These are phyloP conservation scores for Schizothorax lantsangensis DNA, from an alignment of 2,797 vertebrate species.

Conservation along the genomic window DNA sequence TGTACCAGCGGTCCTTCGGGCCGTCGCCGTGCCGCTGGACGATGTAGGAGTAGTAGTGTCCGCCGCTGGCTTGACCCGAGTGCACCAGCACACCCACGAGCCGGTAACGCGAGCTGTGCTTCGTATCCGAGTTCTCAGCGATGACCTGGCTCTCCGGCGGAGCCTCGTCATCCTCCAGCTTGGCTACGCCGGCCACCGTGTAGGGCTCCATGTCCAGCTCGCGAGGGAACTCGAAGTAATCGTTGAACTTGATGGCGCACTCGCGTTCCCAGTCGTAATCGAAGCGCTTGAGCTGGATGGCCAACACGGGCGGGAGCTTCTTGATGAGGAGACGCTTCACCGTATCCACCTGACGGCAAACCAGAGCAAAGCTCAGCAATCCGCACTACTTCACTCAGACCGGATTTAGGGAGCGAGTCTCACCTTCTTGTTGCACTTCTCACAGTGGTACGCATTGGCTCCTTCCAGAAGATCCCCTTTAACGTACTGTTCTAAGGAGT, in stretches of 20 bases:
- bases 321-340: constrained; percentile 98
- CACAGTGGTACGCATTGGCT: constrained; percentile 99
- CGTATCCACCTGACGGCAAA: constrained; percentile 89
- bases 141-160: constrained; percentile 96
- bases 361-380: background rate
- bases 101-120: constrained; percentile 90
- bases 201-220: constrained; percentile 99
- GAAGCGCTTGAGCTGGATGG: constrained; percentile 97
- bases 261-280: constrained; percentile 99
- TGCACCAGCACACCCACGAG: constrained; percentile 97
- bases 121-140: constrained; percentile 90
- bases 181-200: constrained; percentile 95
- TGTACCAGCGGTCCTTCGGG: constrained; percentile 96
- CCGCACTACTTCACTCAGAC: background rate
- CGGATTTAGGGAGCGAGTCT: background rate
- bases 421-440: constrained; percentile 99
- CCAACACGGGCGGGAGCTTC: constrained; percentile 96
- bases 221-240: constrained; percentile 98
- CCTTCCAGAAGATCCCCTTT: constrained; percentile 98
- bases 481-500: constrained; percentile 98
- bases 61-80: constrained; percentile 97
- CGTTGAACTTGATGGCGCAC: constrained; percentile 99
- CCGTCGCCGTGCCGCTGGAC: constrained; percentile 95
- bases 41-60: constrained; percentile 98
- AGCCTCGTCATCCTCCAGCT: constrained; percentile 93